Percentiles rank a stretch among this genome's conserved stretches.
These are phyloP conservation scores for Ramphastos sulfuratus DNA, from an alignment of 2,113 vertebrate genomes.

Conservation along the genomic window DNA sequence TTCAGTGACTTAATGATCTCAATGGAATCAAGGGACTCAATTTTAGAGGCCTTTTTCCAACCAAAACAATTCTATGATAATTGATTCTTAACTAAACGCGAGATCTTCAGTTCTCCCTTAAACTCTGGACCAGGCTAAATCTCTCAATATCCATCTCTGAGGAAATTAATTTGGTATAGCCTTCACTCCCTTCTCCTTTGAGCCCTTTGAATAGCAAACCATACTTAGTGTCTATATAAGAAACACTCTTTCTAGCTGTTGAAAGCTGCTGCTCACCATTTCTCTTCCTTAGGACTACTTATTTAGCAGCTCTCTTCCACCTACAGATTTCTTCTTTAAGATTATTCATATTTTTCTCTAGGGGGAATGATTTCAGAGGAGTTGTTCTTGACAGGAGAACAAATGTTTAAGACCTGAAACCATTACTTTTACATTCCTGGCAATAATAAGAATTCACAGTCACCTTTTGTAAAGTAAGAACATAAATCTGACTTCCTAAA, in stretches of 20 bases:
- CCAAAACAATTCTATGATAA: too few relatives aligned
- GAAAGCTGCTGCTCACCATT: neutral
- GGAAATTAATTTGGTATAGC: constrained; percentile 21
- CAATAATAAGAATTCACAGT: constrained; percentile 13
- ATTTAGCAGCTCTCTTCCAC: constrained; percentile 19
- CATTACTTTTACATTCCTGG: constrained; percentile 13
- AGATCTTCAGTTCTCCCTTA: neutral
- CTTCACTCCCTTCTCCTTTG: constrained; percentile 1
- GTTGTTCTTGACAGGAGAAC: constrained; percentile 20
- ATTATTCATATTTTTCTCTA: constrained; percentile 28
- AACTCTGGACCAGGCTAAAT: neutral
- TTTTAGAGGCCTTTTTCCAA: too few relatives aligned
- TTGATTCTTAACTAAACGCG: neutral
- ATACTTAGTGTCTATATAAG: neutral
- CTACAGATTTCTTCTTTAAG: constrained; percentile 43
- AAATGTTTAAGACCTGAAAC: constrained; percentile 31
- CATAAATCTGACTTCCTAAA: neutral
- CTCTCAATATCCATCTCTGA: neutral
- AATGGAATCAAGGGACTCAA: too few relatives aligned
- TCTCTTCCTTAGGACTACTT: constrained; percentile 33
- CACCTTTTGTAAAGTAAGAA: neutral
- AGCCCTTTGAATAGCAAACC: constrained; percentile 20
- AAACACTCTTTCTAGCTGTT: neutral
- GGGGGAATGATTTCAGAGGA: constrained; percentile 27
- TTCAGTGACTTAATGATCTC: neutral